Conservation (phyloP, 2,113 vertebrate species). For the Pluvianellus socialis region DNA sequence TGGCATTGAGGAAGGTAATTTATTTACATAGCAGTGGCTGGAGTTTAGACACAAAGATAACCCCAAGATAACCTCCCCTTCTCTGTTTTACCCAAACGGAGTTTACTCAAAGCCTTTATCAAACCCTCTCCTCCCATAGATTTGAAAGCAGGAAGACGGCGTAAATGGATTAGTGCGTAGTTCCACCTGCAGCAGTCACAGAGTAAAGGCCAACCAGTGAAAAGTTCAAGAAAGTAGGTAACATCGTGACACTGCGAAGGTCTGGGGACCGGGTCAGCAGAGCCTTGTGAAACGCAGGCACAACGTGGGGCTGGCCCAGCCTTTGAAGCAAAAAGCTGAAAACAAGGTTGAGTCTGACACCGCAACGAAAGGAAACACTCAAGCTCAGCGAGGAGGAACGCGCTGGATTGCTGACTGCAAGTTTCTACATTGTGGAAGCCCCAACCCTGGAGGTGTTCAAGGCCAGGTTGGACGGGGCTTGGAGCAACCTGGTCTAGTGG, state of each 20-base stretch:
- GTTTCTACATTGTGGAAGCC: background rate
- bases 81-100: background rate
- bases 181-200: background rate
- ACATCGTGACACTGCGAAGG: background rate
- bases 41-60: background rate
- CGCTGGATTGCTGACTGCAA: too few relatives aligned
- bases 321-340: background rate
- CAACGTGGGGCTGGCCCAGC: background rate
- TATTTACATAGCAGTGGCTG: background rate
- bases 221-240: background rate
- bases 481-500: too few relatives aligned
- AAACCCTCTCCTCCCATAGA: background rate
- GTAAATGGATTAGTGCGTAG: background rate
- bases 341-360: background rate
- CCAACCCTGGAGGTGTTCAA: too few relatives aligned
- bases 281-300: background rate
- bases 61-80: background rate
- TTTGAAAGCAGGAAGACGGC: background rate
- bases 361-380: background rate
- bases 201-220: background rate
- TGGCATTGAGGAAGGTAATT: background rate
- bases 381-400: background rate
- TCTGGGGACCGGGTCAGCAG: background rate
- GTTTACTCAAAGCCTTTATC: background rate
- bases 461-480: too few relatives aligned